Conservation (phyloP, 2,888 invertebrate genomes). For the Acronicta psi region DNA sequence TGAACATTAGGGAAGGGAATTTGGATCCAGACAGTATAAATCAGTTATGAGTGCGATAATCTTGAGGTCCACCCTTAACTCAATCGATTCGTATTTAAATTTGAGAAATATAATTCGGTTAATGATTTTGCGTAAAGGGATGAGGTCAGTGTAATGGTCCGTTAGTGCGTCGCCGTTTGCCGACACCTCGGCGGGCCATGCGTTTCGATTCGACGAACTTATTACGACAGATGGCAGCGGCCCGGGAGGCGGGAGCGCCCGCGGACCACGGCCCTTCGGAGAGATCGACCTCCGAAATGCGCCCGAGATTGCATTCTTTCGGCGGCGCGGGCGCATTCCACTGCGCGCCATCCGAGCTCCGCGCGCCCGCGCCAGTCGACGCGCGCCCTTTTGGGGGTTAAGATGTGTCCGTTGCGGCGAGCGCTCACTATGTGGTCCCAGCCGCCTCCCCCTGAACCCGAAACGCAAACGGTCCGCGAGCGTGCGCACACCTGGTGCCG, state of each 20-base stretch:
- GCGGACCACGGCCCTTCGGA: conserved; percentile 83
- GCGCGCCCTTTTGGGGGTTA: conserved; percentile 89
- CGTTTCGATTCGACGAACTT: conserved; percentile 88
- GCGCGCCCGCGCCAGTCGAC: conserved; percentile 86
- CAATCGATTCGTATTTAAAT: conserved; percentile 44
- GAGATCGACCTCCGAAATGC: conserved; percentile 89
- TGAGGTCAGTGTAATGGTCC: conserved; percentile 78
- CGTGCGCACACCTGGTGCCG: conserved; percentile 77
- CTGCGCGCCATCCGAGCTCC: conserved; percentile 85
- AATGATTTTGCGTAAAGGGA: conserved; percentile 80
- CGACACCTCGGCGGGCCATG: conserved; percentile 80
- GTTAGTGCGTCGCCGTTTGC: conserved; percentile 75
- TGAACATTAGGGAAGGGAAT: neutral
- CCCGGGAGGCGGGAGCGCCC: conserved; percentile 84
- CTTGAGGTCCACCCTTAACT: conserved; percentile 14
- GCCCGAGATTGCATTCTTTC: conserved; percentile 90
- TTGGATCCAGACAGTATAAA: neutral
- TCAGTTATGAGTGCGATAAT: neutral
- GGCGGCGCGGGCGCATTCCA: conserved; percentile 89
- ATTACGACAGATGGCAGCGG: conserved; percentile 88
- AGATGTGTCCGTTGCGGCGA: conserved; percentile 88
- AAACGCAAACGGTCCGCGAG: conserved; percentile 71
- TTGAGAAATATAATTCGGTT: conserved; percentile 56
- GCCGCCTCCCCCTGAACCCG: conserved; percentile 83
- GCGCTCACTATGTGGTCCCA: conserved; percentile 88